Base-by-base conservation (phyloP, 2,113 vertebrate genomes). In the Alligator mississippiensis region DNA sequence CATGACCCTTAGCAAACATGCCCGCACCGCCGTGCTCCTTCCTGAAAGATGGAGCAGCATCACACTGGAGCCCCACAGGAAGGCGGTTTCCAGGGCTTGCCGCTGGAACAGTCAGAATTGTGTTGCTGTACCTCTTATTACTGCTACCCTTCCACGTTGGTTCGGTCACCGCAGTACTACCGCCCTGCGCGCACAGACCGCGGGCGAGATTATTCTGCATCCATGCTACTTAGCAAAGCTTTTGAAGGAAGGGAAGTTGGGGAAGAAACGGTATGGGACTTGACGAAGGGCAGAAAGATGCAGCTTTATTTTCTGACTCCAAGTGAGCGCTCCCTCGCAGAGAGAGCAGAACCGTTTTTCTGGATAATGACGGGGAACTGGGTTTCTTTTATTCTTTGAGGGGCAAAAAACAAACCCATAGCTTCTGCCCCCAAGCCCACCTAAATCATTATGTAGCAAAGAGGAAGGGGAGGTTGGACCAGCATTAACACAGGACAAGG, bases 391-490 rank as follows among this genome's bases (percentile, higher is more conserved):
- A n/a, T 61, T 75, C 74, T 93, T 87, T 47, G 3, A n/a, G 30
- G 9, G 80, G 80, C 4, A 10, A 84, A 16, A 34, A n/a, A 30
- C 47, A n/a, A 27, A 54, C 62, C 89, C 30, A 12, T 30, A 72
- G 30, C 13, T 34, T 61, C 24, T 1, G 0, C 34, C 27, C 87
- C 80, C 62, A 68, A 34, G 55, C 84, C 85, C 93, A 94, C 90
- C 58, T 85, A 60, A 84, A 90, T 80, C 87, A 57, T 77, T 58
- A 95, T 85, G 93, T 91, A 96, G 92, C 96, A 97, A 87, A 93
- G 79, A 95, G 79, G 80, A 88, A 94, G 85, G 14, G 76, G 88
- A 93, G 95, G 82, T 83, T 77, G 86, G 62, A 93, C 15, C 4
- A 4, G 89, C 85, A 63, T 63, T 27, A 12, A 63, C 4, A 2